A percentile compares a stretch with the other conserved stretches of the same genome.
Evolutionary conservation across 2,888 invertebrate genomes (phyloP).

Genomic region (Drosophila greeni): DNA sequence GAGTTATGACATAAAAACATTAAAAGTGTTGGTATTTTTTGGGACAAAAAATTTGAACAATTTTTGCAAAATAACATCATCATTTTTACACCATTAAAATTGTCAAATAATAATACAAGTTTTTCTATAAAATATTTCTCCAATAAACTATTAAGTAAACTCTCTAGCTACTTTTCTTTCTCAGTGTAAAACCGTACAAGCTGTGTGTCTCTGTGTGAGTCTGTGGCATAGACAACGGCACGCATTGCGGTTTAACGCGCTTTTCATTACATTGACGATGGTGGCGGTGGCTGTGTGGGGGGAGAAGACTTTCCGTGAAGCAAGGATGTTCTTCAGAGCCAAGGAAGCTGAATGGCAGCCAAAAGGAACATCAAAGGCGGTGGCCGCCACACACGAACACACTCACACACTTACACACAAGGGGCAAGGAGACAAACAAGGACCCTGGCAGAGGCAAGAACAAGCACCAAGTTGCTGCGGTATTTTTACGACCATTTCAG

Average conservation of each 20-base stretch:
- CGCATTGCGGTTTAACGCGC: slow-evolving; percentile 54
- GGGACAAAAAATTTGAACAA: too few relatives aligned
- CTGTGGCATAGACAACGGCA: slow-evolving; percentile 35
- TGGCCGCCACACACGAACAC: not conserved
- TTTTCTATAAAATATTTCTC: too few relatives aligned
- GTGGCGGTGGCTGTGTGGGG: not conserved
- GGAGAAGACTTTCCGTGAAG: not conserved
- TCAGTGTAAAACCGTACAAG: not conserved
- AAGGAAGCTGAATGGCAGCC: slow-evolving; percentile 36
- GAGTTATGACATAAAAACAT: too few relatives aligned
- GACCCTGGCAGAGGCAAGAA: slow-evolving; percentile 18
- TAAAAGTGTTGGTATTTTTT: too few relatives aligned
- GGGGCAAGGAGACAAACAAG: slow-evolving; percentile 1
- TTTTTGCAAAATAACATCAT: too few relatives aligned
- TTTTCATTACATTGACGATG: slow-evolving; percentile 40
- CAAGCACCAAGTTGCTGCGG: slow-evolving; percentile 47
- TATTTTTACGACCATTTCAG: slow-evolving; percentile 55
- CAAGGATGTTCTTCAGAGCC: not conserved
- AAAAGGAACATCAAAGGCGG: slow-evolving; percentile 42
- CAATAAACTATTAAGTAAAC: too few relatives aligned
- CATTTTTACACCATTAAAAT: too few relatives aligned
- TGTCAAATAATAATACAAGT: too few relatives aligned
- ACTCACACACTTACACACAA: not conserved
- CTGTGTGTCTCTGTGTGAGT: slow-evolving; percentile 19
- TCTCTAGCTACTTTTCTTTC: not conserved